These are phyloP conservation scores for Idaea biselata DNA, from an alignment of 2,888 invertebrate genomes.

Conservation along the genomic window DNA sequence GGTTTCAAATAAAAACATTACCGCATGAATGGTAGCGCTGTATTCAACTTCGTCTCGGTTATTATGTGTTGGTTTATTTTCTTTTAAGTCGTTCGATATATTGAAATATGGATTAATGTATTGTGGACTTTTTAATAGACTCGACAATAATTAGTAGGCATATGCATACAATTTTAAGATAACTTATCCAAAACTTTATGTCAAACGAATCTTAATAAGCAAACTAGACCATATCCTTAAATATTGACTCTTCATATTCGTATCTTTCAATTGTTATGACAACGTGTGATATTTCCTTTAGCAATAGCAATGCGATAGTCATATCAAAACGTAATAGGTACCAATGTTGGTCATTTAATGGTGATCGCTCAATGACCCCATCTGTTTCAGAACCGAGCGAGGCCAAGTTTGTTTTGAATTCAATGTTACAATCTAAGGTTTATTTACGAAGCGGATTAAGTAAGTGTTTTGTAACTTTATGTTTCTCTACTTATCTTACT, in stretches of 20 bases:
- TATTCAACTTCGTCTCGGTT: conserved; percentile 43
- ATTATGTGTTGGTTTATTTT: conserved; percentile 46
- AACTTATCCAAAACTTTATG: too few species aligned
- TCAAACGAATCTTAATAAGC: too few species aligned
- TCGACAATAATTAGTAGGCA: not conserved
- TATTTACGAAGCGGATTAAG: not conserved
- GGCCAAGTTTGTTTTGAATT: conserved; percentile 54
- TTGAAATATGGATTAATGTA: not conserved
- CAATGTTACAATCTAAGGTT: conserved; percentile 6
- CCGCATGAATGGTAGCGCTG: conserved; percentile 70
- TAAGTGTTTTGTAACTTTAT: not conserved
- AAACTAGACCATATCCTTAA: too few species aligned
- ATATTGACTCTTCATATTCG: too few species aligned
- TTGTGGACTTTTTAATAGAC: not conserved
- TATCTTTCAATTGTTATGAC: too few species aligned
- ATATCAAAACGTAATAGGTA: conserved; percentile 56
- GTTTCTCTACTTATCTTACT: not conserved
- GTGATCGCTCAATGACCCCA: conserved; percentile 73
- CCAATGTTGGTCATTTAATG: conserved; percentile 59
- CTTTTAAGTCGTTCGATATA: conserved; percentile 10
- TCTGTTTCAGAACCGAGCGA: conserved; percentile 42
- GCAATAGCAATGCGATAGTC: conserved; percentile 35
- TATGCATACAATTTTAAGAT: not conserved
- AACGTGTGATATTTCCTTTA: not conserved
- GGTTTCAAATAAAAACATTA: conserved; percentile 67